Conservation (phyloP, 2,113 vertebrate genomes). For the Rutilus rutilus region DNA sequence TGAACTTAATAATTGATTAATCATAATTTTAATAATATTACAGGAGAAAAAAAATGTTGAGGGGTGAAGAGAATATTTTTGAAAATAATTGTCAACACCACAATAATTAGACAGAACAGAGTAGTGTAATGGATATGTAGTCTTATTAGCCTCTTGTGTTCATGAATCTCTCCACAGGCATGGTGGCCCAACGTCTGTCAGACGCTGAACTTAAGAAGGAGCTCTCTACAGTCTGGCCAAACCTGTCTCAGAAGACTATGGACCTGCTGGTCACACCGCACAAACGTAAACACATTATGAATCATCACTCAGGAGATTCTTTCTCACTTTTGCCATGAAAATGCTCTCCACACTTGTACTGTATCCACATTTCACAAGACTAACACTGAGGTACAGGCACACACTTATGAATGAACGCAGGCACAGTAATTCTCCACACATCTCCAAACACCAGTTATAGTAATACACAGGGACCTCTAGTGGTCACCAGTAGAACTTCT, state of each 20-base stretch:
- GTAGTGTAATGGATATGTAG: not conserved
- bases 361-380: not conserved
- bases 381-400: not conserved
- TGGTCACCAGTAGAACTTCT: not conserved
- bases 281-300: constrained; percentile 77
- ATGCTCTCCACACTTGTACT: constrained; percentile 1
- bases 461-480: constrained; percentile 5
- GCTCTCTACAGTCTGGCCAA: constrained; percentile 90
- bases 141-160: not conserved
- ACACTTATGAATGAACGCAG: not conserved
- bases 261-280: constrained; percentile 94
- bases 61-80: not conserved
- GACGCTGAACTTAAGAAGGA: constrained; percentile 92
- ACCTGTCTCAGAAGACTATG: constrained; percentile 91
- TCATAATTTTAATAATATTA: not conserved
- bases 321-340: not conserved
- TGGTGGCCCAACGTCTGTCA: constrained; percentile 86
- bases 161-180: constrained; percentile 71
- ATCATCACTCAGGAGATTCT: not conserved
- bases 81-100: not conserved
- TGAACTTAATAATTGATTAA: not conserved
- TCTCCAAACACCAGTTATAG: not conserved
- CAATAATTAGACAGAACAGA: not conserved
- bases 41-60: not conserved
- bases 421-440: not conserved